Evolutionary conservation across 2,113 vertebrate genomes (phyloP), one percentile per base, ranked within the genome.

Genomic region (Amazona guildingii): DNA sequence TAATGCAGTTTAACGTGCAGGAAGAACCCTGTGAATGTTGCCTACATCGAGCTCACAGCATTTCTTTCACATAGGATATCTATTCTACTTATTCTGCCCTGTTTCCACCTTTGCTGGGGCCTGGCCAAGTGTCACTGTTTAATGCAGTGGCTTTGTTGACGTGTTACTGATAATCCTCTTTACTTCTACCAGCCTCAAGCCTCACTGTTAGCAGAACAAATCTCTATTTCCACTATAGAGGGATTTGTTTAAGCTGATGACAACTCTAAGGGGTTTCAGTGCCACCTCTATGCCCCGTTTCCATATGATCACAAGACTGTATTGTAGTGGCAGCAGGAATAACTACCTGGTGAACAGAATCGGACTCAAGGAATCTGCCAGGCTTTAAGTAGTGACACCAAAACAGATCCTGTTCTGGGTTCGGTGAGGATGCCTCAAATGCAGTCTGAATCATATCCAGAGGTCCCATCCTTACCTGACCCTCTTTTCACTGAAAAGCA

Each of bases 111-210:
- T 27, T 76, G 35, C 66, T 96, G 94, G 92, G 62, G 41, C 33
- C 49, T 68, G 72, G 88, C 83, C 95, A 96, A 86, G 69, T 83
- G 76, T 92, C 76, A 61, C 41, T 57, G 69, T 83, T 95, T 54
- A 88, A 93, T 69, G 83, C 86, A 89, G 57, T 27, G 69, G 64
- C 61, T 94, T 92, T 96, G 96, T 88, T 96, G 94, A 72, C 35
- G 20, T 43, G 57, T 68, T 92, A 52, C 69, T 84, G 88, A 92
- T 92, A 95, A 95, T 94, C 81, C 77, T 81, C 83, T 88, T 90
- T 86, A 86, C 54, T 96, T 92, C 66, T 76, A 66, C 83, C 49
- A 88, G 52, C 55, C 35, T 85, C 46, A 29, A 84, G 39, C 33
- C 63, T 59, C 27, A 1, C 69, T 82, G 66, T 55, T 69, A 90